These are phyloP conservation scores for Synergus laeviventris DNA, from an alignment of 2,888 invertebrate genomes.

Conservation along the genomic window DNA sequence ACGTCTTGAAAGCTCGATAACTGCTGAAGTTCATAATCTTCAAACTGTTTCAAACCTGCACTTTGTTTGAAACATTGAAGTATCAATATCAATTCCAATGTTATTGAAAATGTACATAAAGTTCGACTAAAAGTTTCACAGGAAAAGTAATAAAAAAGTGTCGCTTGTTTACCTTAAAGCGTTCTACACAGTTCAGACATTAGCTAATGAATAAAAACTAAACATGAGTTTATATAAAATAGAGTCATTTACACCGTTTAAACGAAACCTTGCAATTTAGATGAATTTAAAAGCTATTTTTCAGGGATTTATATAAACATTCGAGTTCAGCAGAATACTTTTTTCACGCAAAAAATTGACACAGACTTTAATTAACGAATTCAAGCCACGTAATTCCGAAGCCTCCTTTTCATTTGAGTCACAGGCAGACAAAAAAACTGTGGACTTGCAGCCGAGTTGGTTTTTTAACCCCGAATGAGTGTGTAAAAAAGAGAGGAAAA, in stretches of 20 bases:
- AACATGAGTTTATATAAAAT: background rate
- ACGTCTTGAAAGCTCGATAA: slow-evolving; percentile 17
- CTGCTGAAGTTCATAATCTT: slow-evolving; percentile 33
- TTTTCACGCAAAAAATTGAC: slow-evolving; percentile 17
- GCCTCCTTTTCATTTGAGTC: slow-evolving; percentile 7
- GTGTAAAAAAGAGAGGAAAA: slow-evolving; percentile 33
- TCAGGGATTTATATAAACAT: background rate
- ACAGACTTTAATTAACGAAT: slow-evolving; percentile 25
- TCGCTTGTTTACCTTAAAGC: background rate
- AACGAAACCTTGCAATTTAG: slow-evolving; percentile 7
- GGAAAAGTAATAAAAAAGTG: too few species aligned
- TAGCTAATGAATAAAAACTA: too few species aligned
- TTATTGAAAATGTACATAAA: too few species aligned
- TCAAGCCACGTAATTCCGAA: slow-evolving; percentile 25
- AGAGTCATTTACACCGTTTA: background rate
- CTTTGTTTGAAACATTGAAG: background rate
- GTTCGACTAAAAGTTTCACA: too few species aligned
- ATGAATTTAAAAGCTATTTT: background rate
- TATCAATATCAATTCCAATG: too few species aligned
- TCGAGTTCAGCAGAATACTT: background rate
- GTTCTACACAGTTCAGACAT: too few species aligned
- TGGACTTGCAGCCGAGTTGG: slow-evolving; percentile 17
- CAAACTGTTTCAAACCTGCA: slow-evolving; percentile 31
- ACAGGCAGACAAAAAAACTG: background rate
- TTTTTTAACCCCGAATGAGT: slow-evolving; percentile 27